Evolutionary conservation across 2,888 invertebrate genomes (phyloP).

Genomic region (Allophyes oxyacanthae): DNA sequence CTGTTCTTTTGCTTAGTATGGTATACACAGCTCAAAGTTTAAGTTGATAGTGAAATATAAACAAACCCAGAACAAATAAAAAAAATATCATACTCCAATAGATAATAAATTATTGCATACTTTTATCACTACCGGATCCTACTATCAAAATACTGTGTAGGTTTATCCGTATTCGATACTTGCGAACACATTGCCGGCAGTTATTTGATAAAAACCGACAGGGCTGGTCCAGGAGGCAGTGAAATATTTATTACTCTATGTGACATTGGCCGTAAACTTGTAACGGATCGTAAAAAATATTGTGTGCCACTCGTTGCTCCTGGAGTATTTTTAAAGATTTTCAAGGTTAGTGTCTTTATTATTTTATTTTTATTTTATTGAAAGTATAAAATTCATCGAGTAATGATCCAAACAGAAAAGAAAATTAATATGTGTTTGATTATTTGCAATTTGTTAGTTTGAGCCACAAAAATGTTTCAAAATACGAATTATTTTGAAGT

Average conservation of each 20-base stretch:
- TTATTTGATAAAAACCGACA: slow-evolving; percentile 31
- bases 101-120: slow-evolving; percentile 18
- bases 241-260: slow-evolving; percentile 37
- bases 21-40: no score
- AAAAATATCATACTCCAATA: slow-evolving; percentile 6
- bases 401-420: no score
- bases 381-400: not conserved
- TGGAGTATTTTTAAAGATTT: slow-evolving; percentile 14
- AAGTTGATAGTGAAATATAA: no score
- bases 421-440: no score
- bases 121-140: slow-evolving; percentile 52
- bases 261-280: slow-evolving; percentile 30
- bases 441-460: no score
- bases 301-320: slow-evolving; percentile 13
- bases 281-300: slow-evolving; percentile 38
- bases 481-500: no score
- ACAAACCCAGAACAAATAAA: slow-evolving; percentile 2
- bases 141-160: slow-evolving; percentile 46
- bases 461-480: no score
- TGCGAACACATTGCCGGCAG: slow-evolving; percentile 21
- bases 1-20: no score
- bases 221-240: slow-evolving; percentile 2
- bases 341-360: slow-evolving; percentile 49
- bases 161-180: slow-evolving; percentile 37
- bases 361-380: not conserved